Conservation (phyloP, 2,888 invertebrate species). For the Anodontia alba region DNA sequence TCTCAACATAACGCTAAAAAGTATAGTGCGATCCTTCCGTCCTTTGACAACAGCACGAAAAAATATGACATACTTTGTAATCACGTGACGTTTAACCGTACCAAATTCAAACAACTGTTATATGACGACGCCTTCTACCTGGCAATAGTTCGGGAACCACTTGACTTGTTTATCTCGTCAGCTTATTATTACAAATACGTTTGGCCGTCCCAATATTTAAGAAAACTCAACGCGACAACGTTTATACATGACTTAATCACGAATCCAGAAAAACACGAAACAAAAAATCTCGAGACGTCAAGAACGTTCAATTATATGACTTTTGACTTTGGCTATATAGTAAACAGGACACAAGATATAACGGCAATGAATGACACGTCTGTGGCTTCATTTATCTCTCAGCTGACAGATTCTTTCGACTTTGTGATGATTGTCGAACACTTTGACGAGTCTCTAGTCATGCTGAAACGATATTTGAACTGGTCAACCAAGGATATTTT, state of each 20-base stretch:
- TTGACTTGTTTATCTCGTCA: background rate
- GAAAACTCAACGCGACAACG: background rate
- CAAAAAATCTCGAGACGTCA: background rate
- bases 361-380: background rate
- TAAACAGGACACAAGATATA: background rate
- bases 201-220: background rate
- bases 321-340: background rate
- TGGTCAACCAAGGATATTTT: conserved; percentile 27
- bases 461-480: background rate
- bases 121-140: conserved; percentile 3
- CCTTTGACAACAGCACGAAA: background rate
- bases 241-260: background rate
- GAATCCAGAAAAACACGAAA: background rate
- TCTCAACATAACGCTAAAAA: background rate
- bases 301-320: background rate
- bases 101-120: background rate
- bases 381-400: background rate
- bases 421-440: conserved; percentile 19
- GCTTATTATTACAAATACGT: conserved; percentile 1
- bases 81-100: background rate
- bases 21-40: background rate
- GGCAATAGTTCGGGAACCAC: background rate
- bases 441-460: conserved; percentile 24
- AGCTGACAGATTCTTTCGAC: background rate
- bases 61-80: conserved; percentile 18